These are phyloP conservation scores for Papilio helenus DNA, from an alignment of 1,140 invertebrate species.

Conservation along the genomic window DNA sequence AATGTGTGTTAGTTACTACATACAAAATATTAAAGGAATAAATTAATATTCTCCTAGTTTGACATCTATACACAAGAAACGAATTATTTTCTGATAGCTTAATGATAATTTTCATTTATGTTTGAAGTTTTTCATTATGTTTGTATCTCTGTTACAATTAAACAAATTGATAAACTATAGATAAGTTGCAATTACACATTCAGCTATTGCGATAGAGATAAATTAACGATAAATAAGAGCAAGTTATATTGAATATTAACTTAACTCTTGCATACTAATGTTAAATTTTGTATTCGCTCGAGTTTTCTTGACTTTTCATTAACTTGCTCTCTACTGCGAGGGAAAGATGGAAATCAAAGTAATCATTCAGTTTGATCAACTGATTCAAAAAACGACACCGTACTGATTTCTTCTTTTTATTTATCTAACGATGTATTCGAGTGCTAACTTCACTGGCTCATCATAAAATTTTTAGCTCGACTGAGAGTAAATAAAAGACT, in stretches of 20 bases:
- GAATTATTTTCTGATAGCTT: not conserved
- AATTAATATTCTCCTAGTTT: no score
- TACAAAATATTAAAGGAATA: no score
- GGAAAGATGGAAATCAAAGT: slow-evolving; percentile 76
- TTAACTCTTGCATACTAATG: slow-evolving; percentile 80
- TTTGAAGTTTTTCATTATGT: not conserved
- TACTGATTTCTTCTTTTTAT: slow-evolving; percentile 54
- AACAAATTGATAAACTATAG: slow-evolving; percentile 43
- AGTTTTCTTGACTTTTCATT: slow-evolving; percentile 80
- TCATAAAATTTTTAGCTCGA: slow-evolving; percentile 27
- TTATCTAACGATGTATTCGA: slow-evolving; percentile 50
- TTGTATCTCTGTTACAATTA: not conserved
- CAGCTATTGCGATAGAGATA: slow-evolving; percentile 72
- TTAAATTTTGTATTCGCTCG: slow-evolving; percentile 78
- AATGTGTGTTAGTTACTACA: not conserved
- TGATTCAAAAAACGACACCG: slow-evolving; percentile 63
- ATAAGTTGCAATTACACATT: slow-evolving; percentile 59
- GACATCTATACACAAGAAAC: not conserved
- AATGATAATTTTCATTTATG: not conserved
- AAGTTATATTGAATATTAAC: slow-evolving; percentile 80
- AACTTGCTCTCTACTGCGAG: slow-evolving; percentile 71
- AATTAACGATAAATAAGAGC: slow-evolving; percentile 72
- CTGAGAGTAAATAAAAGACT: slow-evolving; percentile 34
- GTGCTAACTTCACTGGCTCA: slow-evolving; percentile 21
- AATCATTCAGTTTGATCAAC: slow-evolving; percentile 77